Evolutionary conservation across 2,113 vertebrate species (phyloP).

Genomic region (Aphyosemion australe): DNA sequence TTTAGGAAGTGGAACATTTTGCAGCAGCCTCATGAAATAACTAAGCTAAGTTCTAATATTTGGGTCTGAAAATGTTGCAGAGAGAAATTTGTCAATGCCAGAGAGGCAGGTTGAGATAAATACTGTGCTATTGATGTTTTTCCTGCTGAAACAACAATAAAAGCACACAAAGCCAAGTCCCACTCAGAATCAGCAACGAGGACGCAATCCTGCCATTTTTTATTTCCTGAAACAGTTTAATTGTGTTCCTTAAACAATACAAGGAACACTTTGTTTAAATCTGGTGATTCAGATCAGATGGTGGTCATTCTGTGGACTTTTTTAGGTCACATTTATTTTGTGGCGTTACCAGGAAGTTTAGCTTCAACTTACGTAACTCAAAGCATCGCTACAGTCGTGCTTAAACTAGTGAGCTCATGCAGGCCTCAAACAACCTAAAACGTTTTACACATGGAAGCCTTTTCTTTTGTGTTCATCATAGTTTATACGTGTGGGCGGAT

Average conservation of each 20-base stretch:
- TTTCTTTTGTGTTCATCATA: neutral
- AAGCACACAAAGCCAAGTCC: neutral
- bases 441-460: neutral
- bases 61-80: no score
- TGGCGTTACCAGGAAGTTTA: conserved; percentile 46
- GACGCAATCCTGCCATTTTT: neutral
- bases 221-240: neutral
- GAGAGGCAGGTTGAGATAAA: no score
- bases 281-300: conserved; percentile 9
- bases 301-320: conserved; percentile 21
- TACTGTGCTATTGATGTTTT: neutral
- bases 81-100: no score
- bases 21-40: no score
- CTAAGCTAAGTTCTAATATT: no score
- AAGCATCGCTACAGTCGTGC: neutral
- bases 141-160: neutral
- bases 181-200: neutral
- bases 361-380: conserved; percentile 16
- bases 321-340: conserved; percentile 45
- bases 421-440: conserved; percentile 9
- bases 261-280: conserved; percentile 33
- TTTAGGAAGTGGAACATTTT: no score
- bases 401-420: conserved; percentile 14
- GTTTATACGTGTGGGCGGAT: conserved; percentile 15
- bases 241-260: neutral